Conservation (phyloP, 2,113 vertebrate species). For the Machaerirhynchus nigripectus region DNA sequence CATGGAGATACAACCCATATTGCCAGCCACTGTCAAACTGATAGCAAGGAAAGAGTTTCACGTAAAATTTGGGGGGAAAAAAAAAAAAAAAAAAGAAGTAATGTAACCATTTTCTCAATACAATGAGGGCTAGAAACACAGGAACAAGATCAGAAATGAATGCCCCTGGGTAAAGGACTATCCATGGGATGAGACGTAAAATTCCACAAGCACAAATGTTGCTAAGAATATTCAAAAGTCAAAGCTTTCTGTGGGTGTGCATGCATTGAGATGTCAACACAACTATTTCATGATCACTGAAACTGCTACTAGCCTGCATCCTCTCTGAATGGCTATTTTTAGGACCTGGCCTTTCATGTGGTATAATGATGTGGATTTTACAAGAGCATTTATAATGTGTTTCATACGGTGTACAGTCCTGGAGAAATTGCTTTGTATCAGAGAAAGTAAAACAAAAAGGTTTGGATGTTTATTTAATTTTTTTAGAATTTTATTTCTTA, state of each 20-base stretch:
- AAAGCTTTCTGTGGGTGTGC: conserved; percentile 50
- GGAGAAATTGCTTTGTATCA: conserved; percentile 49
- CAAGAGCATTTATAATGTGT: conserved; percentile 79
- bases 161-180: background rate
- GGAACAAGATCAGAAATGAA: background rate
- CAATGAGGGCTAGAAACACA: background rate
- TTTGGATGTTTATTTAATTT: background rate
- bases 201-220: conserved; percentile 21
- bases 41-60: background rate
- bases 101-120: background rate
- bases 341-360: conserved; percentile 80
- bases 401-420: conserved; percentile 71
- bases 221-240: conserved; percentile 38
- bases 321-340: conserved; percentile 79
- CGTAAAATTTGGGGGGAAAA: background rate
- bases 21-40: background rate
- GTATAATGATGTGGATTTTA: conserved; percentile 79
- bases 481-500: background rate
- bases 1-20: background rate
- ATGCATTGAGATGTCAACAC: conserved; percentile 51
- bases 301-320: conserved; percentile 73
- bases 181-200: background rate
- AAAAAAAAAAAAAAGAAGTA: background rate
- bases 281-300: conserved; percentile 72
- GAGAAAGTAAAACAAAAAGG: conserved; percentile 34